Conservation (phyloP, 2,113 vertebrate genomes). For the Centrocercus urophasianus region DNA sequence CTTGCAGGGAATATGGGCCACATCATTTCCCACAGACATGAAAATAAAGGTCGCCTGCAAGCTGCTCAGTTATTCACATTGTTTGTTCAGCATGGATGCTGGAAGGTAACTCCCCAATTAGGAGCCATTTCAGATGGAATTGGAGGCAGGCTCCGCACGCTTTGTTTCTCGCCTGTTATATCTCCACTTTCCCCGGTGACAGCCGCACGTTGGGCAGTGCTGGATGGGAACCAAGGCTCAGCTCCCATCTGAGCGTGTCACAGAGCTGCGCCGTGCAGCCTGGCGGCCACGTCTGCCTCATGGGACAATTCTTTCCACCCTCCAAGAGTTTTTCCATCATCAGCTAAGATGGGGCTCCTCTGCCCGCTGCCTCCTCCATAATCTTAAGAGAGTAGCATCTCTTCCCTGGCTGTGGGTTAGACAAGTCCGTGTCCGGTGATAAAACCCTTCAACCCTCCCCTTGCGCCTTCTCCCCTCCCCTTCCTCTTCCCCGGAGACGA, state of each 20-base stretch:
- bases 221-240: background rate
- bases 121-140: slow-evolving; percentile 66
- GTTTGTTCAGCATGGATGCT: slow-evolving; percentile 41
- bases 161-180: slow-evolving; percentile 67
- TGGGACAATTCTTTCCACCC: slow-evolving; percentile 30
- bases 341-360: background rate
- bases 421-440: slow-evolving; percentile 10
- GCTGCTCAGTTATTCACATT: slow-evolving; percentile 28
- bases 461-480: slow-evolving; percentile 58
- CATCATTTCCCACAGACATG: background rate
- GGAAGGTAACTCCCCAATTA: slow-evolving; percentile 58
- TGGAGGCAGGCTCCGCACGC: slow-evolving; percentile 53
- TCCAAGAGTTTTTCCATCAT: background rate
- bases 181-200: slow-evolving; percentile 60
- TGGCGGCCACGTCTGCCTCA: background rate
- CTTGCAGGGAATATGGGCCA: background rate
- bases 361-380: background rate
- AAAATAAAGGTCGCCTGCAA: slow-evolving; percentile 46
- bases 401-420: background rate
- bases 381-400: background rate
- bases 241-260: background rate
- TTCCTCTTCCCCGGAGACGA: slow-evolving; percentile 62
- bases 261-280: background rate
- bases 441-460: slow-evolving; percentile 61
- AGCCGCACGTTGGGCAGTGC: slow-evolving; percentile 18